A percentile compares a stretch with the other conserved stretches of the same genome.
Conservation (phyloP, 2,888 invertebrate species). For the Noctua comes region DNA sequence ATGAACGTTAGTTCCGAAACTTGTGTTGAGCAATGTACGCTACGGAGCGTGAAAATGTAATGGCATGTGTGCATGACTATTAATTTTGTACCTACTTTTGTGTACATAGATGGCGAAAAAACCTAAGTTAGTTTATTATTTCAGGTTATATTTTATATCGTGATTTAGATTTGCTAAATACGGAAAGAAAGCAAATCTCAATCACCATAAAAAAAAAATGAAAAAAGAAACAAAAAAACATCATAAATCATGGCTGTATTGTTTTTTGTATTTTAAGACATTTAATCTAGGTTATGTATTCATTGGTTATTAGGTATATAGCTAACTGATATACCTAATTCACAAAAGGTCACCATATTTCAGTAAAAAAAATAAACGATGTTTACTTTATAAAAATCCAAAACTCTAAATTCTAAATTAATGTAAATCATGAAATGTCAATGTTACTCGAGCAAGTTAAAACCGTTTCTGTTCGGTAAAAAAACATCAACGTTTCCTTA, state of each 20-base stretch:
- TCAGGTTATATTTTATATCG: too few species aligned
- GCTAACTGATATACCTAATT: neutral
- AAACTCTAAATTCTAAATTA: neutral
- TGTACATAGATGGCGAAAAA: conserved; percentile 38
- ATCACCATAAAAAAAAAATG: too few species aligned
- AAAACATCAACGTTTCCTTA: conserved; percentile 21
- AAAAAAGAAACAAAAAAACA: too few species aligned
- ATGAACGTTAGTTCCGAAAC: conserved; percentile 64
- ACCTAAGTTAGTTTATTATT: conserved; percentile 16
- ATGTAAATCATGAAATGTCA: neutral
- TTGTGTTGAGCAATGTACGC: conserved; percentile 74
- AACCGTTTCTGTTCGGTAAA: neutral
- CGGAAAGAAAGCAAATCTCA: too few species aligned
- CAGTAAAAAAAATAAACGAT: neutral
- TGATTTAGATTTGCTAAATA: too few species aligned
- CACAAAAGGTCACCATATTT: neutral
- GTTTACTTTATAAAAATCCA: neutral
- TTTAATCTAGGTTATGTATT: neutral
- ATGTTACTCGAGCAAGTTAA: neutral
- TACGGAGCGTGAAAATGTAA: conserved; percentile 80
- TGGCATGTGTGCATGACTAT: conserved; percentile 67
- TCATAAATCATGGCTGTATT: too few species aligned
- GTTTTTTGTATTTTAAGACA: neutral
- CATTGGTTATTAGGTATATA: neutral
- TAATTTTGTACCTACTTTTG: conserved; percentile 40